Conservation (phyloP, 2,113 vertebrate genomes). For the Sinocyclocheilus anshuiensis region DNA sequence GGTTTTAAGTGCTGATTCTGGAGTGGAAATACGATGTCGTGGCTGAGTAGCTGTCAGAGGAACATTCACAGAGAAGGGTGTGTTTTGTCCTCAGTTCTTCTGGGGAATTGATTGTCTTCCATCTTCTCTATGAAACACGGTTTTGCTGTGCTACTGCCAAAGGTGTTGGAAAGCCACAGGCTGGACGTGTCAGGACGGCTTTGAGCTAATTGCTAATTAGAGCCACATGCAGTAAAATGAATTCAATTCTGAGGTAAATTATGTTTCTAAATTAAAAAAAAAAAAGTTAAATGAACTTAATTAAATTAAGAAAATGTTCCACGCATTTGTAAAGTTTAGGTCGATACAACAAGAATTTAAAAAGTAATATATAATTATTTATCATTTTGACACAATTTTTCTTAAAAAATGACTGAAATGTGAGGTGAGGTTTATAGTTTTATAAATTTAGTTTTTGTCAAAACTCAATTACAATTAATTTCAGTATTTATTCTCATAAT, state of each 20-base stretch:
- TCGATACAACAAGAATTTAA: background rate
- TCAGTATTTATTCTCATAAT: too few species aligned
- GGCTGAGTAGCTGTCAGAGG: conserved; percentile 20
- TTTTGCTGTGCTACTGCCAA: background rate
- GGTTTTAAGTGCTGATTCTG: conserved; percentile 14
- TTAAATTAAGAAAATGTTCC: background rate
- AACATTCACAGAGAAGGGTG: conserved; percentile 14
- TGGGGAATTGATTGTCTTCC: conserved; percentile 13
- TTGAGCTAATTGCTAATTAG: conserved; percentile 14
- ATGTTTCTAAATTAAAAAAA: background rate
- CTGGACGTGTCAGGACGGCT: background rate
- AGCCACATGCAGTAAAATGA: background rate
- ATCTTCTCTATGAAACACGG: background rate
- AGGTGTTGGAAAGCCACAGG: background rate
- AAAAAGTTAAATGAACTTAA: background rate
- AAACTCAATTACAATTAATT: too few species aligned
- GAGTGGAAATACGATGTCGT: conserved; percentile 18
- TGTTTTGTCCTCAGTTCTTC: background rate
- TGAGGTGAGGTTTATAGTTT: too few species aligned
- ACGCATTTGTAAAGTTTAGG: background rate
- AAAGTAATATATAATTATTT: too few species aligned
- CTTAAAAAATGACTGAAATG: too few species aligned
- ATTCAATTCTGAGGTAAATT: background rate
- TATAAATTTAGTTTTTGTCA: too few species aligned
- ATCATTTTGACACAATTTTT: too few species aligned